Evolutionary conservation across 2,113 vertebrate genomes (phyloP).

Genomic region (Microtus ochrogaster): DNA sequence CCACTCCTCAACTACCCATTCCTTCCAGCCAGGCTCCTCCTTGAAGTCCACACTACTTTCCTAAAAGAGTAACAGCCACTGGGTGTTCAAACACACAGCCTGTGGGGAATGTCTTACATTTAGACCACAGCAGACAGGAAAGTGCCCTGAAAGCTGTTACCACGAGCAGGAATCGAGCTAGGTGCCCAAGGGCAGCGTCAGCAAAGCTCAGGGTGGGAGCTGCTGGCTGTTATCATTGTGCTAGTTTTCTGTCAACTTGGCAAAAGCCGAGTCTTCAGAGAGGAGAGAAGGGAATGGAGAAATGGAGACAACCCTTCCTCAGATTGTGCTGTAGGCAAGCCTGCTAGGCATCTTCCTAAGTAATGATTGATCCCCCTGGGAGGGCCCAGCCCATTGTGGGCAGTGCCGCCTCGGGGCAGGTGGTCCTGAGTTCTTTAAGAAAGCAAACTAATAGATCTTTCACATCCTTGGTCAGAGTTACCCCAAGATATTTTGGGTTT

Average conservation of each 20-base stretch:
- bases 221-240: neutral
- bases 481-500: too few species aligned
- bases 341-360: neutral
- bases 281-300: neutral
- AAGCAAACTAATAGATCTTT: neutral
- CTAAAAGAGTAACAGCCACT: neutral
- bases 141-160: neutral
- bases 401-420: neutral
- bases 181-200: rapidly evolving
- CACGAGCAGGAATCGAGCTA: rapidly evolving
- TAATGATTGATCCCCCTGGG: neutral
- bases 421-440: neutral
- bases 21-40: neutral
- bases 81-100: neutral
- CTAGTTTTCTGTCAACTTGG: neutral
- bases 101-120: neutral
- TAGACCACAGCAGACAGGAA: neutral
- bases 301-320: neutral
- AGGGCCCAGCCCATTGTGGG: neutral
- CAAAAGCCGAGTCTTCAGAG: neutral
- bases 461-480: too few species aligned
- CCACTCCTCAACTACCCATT: neutral
- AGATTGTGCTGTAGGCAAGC: neutral
- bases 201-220: neutral
- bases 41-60: neutral